A percentile compares a stretch with the other conserved stretches of the same genome.
phyloP scores from a whole-genome alignment of 2,797 vertebrate species.

The Lagodon rhomboides region DNA sequence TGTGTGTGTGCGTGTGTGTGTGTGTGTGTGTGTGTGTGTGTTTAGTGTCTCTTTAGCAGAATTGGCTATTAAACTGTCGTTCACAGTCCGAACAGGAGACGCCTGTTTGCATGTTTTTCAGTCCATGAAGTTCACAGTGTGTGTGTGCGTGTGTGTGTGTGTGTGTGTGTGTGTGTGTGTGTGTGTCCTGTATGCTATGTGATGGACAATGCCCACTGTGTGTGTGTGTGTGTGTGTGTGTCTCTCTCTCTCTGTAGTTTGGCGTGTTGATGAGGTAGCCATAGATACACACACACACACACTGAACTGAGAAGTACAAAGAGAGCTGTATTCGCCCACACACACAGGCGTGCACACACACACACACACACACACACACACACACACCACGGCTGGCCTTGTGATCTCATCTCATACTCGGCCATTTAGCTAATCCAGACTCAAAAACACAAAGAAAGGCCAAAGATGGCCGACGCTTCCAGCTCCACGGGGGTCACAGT shows the following conservation, averaged over 20 bases:
- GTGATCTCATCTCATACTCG: constrained; percentile 54
- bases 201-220: constrained; percentile 37
- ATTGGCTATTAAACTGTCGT: constrained; percentile 45
- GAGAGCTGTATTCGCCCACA: constrained; percentile 50
- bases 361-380: constrained; percentile 19
- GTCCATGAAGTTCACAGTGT: constrained; percentile 28
- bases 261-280: constrained; percentile 59
- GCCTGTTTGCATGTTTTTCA: constrained; percentile 48
- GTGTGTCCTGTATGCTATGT: constrained; percentile 14
- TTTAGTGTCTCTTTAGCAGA: constrained; percentile 47
- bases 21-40: constrained; percentile 22
- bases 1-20: constrained; percentile 21
- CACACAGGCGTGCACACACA: constrained; percentile 22
- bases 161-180: constrained; percentile 18
- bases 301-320: constrained; percentile 47
- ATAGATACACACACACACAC: constrained; percentile 53
- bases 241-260: constrained; percentile 27
- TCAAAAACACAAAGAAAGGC: constrained; percentile 7
- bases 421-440: constrained; percentile 35
- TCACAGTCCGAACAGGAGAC: constrained; percentile 32
- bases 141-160: constrained; percentile 23
- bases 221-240: constrained; percentile 5
- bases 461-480: background rate
- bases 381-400: constrained; percentile 39
- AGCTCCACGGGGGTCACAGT: too few species aligned